Evolutionary conservation across 23 tunicate species (phyloP), one percentile per base, ranked within the genome.

Genomic region (Halocynthia aurantium): DNA sequence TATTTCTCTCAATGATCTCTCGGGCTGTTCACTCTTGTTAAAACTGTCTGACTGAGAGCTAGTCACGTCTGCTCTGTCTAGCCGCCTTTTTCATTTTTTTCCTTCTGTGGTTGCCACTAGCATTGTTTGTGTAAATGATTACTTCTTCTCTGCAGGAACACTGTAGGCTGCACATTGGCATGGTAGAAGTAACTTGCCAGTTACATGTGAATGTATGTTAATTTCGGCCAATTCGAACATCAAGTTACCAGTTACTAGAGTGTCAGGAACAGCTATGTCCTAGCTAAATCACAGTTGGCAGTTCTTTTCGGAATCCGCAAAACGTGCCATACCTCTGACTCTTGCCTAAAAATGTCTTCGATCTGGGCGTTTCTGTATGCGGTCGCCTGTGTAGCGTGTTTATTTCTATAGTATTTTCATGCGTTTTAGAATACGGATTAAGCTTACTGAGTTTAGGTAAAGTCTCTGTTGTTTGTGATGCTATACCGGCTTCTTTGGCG

Each of bases 51-150:
- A 53, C 57, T 55, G 40, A 61, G 69, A 77, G 81, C 15, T 51
- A 62, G 83, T 80, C 83, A 80, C 83, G 83, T 80, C 31, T 80
- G 64, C 31, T 22, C 75, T 51, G 83, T 80, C 83, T 80, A 54
- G 83, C 83, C 75, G 72, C 75, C 75, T 67, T 53, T 53, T 67
- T 62, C 57, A 12, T 53, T 50, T 66, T 80, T 62, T 80, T 80
- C 69, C 72, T 63, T 57, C 50, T 63, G 71, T 44, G 71, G 52
- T 22, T 40, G 55, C 60, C 54, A 50, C 72, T 58, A 65, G 31
- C 62, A 54, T 56, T 74, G 78, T 54, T 74, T 74, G 57, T 74
- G 57, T 54, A 56, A 74, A 74, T 74, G 78, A 49, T 15, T 65
- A 6, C 31, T 65, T 65, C 70, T 65, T 65, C 19, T 65, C 15